Evolutionary conservation across 2,113 vertebrate species (phyloP).

Genomic region (Dendropsophus ebraccatus): DNA sequence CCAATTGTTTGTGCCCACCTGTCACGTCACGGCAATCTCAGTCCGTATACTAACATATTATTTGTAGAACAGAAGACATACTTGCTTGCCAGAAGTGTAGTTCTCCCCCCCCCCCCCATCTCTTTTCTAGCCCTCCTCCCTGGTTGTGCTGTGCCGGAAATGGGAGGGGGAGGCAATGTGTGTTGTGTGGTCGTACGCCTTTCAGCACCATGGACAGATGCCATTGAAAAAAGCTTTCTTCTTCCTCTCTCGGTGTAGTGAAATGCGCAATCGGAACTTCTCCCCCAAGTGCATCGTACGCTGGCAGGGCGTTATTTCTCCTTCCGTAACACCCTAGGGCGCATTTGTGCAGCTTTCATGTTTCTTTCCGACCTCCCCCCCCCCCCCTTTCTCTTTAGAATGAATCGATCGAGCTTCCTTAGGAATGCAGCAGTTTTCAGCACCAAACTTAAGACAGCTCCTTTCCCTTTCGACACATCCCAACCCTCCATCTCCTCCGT

Average conservation of each 20-base stretch:
- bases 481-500: neutral
- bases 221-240: constrained; percentile 65
- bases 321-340: constrained; percentile 37
- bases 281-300: neutral
- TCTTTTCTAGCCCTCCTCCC: neutral
- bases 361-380: neutral
- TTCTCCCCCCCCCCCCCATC: neutral
- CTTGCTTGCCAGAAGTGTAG: constrained; percentile 29
- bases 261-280: constrained; percentile 51
- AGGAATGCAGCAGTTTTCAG: constrained; percentile 75
- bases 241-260: constrained; percentile 18
- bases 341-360: neutral
- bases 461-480: constrained; percentile 36
- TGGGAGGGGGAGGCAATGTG: constrained; percentile 39
- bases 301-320: neutral
- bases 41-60: neutral
- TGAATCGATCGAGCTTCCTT: constrained; percentile 66
- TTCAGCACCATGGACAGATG: constrained; percentile 81
- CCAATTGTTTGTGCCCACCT: neutral
- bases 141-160: constrained; percentile 40
- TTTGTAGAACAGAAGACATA: constrained; percentile 16
- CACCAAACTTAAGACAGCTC: constrained; percentile 72
- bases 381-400: constrained; percentile 38
- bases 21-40: constrained; percentile 1
- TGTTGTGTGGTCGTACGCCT: constrained; percentile 33